Conservation (phyloP, 2,113 vertebrate species). For the Naja naja region DNA sequence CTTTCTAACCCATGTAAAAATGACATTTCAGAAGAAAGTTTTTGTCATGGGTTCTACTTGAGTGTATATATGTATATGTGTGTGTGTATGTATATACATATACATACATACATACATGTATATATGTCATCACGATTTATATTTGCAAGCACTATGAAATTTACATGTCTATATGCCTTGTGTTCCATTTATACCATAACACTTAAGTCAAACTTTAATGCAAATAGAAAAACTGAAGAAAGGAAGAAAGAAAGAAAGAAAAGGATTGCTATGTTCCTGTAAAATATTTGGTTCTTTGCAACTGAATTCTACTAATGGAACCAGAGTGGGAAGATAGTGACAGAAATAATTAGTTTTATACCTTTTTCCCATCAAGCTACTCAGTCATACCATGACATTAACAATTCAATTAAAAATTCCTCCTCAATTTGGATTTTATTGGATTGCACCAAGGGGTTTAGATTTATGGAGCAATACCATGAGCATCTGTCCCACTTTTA, state of each 20-base stretch:
- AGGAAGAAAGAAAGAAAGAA: neutral
- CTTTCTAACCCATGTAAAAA: neutral
- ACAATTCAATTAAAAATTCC: conserved; percentile 16
- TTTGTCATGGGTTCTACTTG: neutral
- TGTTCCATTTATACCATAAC: neutral
- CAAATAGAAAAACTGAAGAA: neutral
- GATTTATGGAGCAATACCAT: conserved; percentile 10
- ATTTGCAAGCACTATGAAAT: neutral
- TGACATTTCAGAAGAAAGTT: neutral
- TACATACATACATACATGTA: too few relatives aligned
- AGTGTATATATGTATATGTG: too few relatives aligned
- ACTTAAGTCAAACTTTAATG: neutral
- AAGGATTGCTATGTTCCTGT: neutral
- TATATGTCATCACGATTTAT: neutral
- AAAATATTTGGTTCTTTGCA: neutral
- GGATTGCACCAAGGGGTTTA: conserved; percentile 9
- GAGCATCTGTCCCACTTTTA: neutral
- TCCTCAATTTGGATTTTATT: conserved; percentile 4
- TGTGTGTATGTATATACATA: too few relatives aligned
- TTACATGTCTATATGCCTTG: neutral
- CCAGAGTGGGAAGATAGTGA: neutral
- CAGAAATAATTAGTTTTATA: conserved; percentile 16
- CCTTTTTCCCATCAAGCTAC: neutral
- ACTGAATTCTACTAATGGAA: neutral
- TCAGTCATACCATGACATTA: conserved; percentile 25